Evolutionary conservation across 2,888 invertebrate species (phyloP).

Genomic region (Sinopyrophorus schimmeli): DNA sequence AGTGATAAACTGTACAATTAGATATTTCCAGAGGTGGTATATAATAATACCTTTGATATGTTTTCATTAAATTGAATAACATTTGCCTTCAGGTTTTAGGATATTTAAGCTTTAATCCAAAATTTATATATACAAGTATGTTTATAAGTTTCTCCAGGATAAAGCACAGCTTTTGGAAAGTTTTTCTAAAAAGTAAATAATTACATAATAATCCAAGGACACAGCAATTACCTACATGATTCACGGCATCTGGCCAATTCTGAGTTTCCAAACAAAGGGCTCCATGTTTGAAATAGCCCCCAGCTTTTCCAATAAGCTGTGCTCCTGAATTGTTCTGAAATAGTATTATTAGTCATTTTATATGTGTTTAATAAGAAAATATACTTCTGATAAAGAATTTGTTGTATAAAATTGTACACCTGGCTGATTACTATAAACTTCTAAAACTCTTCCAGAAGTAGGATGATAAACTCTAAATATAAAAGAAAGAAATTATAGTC

Average conservation of each 20-base stretch:
- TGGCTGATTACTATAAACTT: constrained; percentile 84
- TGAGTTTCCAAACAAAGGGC: constrained; percentile 91
- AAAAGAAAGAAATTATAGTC: not conserved
- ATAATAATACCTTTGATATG: too few relatives aligned
- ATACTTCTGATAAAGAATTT: constrained; percentile 71
- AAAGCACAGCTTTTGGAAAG: constrained; percentile 74
- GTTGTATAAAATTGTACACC: constrained; percentile 90
- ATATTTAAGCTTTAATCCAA: constrained; percentile 28
- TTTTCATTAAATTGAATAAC: not conserved
- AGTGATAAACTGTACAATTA: too few relatives aligned
- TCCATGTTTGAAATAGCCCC: constrained; percentile 74
- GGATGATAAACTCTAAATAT: constrained; percentile 65
- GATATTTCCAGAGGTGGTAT: too few relatives aligned
- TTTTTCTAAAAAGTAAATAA: constrained; percentile 61
- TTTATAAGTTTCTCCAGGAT: constrained; percentile 72
- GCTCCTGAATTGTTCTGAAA: too few relatives aligned
- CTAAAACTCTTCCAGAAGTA: constrained; percentile 71
- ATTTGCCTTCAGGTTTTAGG: not conserved
- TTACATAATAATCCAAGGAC: not conserved
- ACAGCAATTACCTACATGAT: constrained; percentile 65
- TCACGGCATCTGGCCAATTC: constrained; percentile 88
- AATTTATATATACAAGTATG: constrained; percentile 59
- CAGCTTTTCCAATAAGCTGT: constrained; percentile 80
- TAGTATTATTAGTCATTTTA: too few relatives aligned
- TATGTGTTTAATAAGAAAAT: too few relatives aligned